Conservation (phyloP, 2,797 vertebrate genomes). For the Oreochromis mossambicus region DNA sequence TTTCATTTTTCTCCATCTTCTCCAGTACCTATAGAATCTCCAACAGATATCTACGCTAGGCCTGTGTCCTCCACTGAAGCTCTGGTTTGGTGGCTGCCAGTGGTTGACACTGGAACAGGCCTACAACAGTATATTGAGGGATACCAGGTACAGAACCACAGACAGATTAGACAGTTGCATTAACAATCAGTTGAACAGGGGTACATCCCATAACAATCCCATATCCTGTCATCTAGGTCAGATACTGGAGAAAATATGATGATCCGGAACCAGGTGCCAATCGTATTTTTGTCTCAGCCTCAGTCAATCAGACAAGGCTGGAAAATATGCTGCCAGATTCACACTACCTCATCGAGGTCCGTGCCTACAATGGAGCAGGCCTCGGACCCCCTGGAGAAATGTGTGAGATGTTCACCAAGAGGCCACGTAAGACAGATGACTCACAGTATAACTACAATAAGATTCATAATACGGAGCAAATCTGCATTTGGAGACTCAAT, state of each 20-base stretch:
- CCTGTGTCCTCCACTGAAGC: slow-evolving; percentile 92
- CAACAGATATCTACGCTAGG: slow-evolving; percentile 84
- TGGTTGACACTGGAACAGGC: slow-evolving; percentile 79
- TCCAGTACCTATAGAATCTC: slow-evolving; percentile 88
- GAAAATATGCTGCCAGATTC: slow-evolving; percentile 93
- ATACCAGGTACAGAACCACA: slow-evolving; percentile 76
- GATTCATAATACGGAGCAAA: not conserved
- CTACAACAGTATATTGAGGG: slow-evolving; percentile 86
- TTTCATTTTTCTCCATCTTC: not conserved
- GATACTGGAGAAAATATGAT: slow-evolving; percentile 90
- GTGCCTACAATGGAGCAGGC: slow-evolving; percentile 91
- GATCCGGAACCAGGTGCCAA: slow-evolving; percentile 91
- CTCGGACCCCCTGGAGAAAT: slow-evolving; percentile 87
- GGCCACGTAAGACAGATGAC: slow-evolving; percentile 84
- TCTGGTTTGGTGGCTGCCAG: slow-evolving; percentile 90
- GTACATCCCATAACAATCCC: not conserved
- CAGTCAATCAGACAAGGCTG: slow-evolving; percentile 84
- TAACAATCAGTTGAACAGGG: not conserved
- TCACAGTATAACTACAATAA: not conserved
- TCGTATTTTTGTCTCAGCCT: slow-evolving; percentile 82
- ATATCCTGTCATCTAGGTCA: slow-evolving; percentile 75
- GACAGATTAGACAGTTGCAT: not conserved
- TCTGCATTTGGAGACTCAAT: not conserved
- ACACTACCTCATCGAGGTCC: slow-evolving; percentile 90
- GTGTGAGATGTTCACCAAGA: slow-evolving; percentile 87